Evolutionary conservation across 2,113 vertebrate genomes (phyloP).

Genomic region (Eulemur macaco): DNA sequence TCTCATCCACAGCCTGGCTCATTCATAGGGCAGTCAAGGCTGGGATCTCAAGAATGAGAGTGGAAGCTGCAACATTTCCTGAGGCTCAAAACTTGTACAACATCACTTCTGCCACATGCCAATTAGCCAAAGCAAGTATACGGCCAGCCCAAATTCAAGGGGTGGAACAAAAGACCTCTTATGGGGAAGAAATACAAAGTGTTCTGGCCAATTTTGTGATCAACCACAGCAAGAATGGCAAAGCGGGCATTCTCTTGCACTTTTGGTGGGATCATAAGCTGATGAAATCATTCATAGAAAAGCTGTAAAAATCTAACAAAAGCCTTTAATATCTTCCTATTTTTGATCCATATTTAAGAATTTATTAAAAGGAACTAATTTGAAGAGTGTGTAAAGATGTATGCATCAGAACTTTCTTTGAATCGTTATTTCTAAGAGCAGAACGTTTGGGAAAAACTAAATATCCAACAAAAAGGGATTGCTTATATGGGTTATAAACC

Average conservation of each 20-base stretch:
- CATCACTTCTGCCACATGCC: neutral
- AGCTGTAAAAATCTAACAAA: neutral
- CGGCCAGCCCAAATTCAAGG: neutral
- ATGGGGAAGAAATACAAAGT: neutral
- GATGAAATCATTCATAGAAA: neutral
- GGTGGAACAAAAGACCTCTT: neutral
- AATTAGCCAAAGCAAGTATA: neutral
- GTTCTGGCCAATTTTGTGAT: neutral
- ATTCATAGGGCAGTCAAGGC: neutral
- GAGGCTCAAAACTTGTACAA: neutral
- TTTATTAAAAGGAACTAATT: neutral
- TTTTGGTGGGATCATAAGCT: neutral
- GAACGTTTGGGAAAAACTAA: neutral
- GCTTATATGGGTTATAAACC: neutral
- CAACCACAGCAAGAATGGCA: neutral
- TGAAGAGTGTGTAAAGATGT: neutral
- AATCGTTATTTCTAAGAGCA: neutral
- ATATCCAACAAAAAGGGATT: neutral
- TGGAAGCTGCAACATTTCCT: neutral
- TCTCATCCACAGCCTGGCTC: neutral
- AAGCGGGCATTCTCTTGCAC: neutral
- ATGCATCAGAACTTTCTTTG: neutral
- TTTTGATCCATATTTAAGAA: neutral
- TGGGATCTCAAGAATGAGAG: neutral
- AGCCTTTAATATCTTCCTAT: neutral